Base-by-base conservation (phyloP, 2,113 vertebrate genomes). In the Ochotona princeps region DNA sequence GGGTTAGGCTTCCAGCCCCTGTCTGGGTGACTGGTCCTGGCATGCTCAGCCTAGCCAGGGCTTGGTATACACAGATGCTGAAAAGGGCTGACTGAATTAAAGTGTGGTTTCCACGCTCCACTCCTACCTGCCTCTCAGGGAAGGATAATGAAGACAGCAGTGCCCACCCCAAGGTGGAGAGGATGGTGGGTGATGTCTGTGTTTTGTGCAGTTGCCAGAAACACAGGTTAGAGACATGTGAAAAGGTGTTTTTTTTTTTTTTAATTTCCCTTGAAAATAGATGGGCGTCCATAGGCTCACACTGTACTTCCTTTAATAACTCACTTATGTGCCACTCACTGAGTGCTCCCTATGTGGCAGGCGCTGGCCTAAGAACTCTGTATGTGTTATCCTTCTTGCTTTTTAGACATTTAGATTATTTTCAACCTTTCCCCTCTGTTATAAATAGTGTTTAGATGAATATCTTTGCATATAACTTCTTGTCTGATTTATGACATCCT, bases 401-500 rank as follows among this genome's bases (percentile, higher is more conserved):
- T 84, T 92, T 79, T 57, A 91, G 85, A 73, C 23, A 32, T 38
- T 49, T 94, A 73, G 30, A 12, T 70, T 83, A 57, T 83, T 87
- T 76, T 57, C 79, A 83, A 25, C 25, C 47, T 91, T 81, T n/a
- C 23, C 49, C 28, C 74, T 57, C 54, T 66, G 10, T 69, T 96
- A 61, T 54, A 81, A 89, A 66, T 26, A 60, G 57, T 60, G 47
- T 74, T 51, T 38, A 60, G 60, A 76, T 67, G 86, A 65, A 4
- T 92, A 84, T 87, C 81, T 93, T 79, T 82, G 49, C 47, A 44
- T 54, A 23, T 63, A 81, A 69, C 30, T 35, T 69, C 87, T 84
- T 65, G 61, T 67, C 79, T 89, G 94, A 76, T 92, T 89, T 76
- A 74, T 79, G 84, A 51, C 80, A 92, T 89, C 95, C 94, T 95